phyloP scores from a whole-genome alignment of 2,113 vertebrate genomes.

The Neomonachus schauinslandi region DNA sequence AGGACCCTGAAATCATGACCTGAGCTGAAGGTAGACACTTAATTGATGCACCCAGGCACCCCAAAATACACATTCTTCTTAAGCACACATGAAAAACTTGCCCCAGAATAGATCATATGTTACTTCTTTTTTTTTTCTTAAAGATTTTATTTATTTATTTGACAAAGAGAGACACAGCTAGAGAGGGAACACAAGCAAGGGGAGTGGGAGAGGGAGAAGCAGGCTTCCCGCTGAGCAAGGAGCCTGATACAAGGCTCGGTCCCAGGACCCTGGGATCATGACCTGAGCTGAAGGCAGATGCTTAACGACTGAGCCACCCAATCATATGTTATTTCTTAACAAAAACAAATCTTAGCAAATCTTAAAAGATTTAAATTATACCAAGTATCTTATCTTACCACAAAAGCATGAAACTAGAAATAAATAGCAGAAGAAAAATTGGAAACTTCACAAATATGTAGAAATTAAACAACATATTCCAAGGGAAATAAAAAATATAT shows the following conservation, averaged over 20 bases:
- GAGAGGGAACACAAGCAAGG: too few species aligned
- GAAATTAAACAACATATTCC: neutral
- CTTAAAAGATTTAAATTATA: neutral
- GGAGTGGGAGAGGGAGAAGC: too few species aligned
- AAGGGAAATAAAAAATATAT: neutral
- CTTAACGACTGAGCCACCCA: too few species aligned
- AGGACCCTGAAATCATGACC: too few species aligned
- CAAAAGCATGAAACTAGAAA: neutral
- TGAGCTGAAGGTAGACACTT: too few species aligned
- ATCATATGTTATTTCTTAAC: neutral
- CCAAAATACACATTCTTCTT: neutral
- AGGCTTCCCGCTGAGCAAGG: too few species aligned
- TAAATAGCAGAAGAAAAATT: neutral
- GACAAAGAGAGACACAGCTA: too few species aligned
- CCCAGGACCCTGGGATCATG: too few species aligned
- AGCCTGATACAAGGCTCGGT: too few species aligned
- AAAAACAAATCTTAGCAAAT: neutral
- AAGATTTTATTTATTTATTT: too few species aligned
- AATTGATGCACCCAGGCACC: too few species aligned
- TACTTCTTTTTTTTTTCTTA: neutral
- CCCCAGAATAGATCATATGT: neutral
- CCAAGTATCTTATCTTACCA: neutral
- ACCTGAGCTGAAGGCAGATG: too few species aligned
- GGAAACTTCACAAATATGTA: neutral
- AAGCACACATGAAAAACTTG: neutral